Base-by-base conservation (phyloP, 2,888 invertebrate species). In the Hydroisotoma schaefferi region DNA sequence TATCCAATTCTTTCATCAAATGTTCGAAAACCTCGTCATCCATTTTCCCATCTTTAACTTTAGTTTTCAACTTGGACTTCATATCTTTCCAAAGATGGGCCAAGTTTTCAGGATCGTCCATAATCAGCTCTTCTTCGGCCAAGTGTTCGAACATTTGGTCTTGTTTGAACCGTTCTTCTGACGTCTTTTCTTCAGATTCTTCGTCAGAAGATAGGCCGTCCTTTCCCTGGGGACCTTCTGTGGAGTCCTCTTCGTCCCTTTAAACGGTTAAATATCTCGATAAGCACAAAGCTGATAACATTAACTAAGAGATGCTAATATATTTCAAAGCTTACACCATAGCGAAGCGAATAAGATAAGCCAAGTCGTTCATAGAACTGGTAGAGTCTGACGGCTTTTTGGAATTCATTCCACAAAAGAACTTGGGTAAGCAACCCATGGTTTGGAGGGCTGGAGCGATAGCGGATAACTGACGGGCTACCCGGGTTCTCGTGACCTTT, bases 351-450 rank as follows among this genome's bases (percentile, higher is more conserved):
- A 67, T 67, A 6, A 67, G 48, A 56, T 65, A 65, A 18, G 65
- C 65, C 44, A 61, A 37, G 49, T 64, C 67, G 49, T 67, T 67
- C 1, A 67, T 2, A 4, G 67, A 54, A 15, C 26, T 57, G 1
- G 61, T 59, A 10, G 22, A 44, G 2, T 61, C 48, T 0, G 40
- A 25, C 2, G 61, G 63, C 12, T 58, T 51, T 28, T 67, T 61
- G 1, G 67, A 55, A 37, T 67, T 67, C 28, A 64, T 46, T 44
- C 63, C 63, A 53, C 67, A 67, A 37, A 67, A 67, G 33, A 67
- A 64, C 47, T 67, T 67, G 18, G 67, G 67, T 23, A 67, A 43
- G 53, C 67, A 67, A 6, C 67, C 67, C 59, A 63, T 61, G 10
- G 67, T 67, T 29, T 61, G 63, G 20, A 67, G 40, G 5, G 63